Evolutionary conservation across 2,888 invertebrate genomes (phyloP).

Genomic region (Amphiduros pacificus): DNA sequence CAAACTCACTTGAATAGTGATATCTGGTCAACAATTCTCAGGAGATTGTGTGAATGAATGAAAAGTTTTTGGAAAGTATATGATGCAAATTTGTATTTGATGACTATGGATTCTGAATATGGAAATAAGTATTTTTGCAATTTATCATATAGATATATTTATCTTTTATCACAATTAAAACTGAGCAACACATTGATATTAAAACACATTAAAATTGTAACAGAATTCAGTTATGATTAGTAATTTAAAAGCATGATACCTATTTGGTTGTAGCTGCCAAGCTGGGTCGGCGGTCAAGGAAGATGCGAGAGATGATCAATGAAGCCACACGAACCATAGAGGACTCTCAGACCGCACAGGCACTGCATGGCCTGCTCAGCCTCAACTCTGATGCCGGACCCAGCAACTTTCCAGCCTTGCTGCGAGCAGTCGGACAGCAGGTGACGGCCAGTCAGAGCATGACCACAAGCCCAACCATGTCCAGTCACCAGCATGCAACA

Average conservation of each 20-base stretch:
- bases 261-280: conserved; percentile 50
- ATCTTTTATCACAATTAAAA: no score
- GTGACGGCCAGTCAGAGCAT: conserved; percentile 1
- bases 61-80: no score
- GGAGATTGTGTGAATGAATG: no score
- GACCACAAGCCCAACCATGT: neutral
- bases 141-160: no score
- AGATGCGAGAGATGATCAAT: conserved; percentile 56
- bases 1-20: no score
- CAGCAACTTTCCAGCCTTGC: conserved; percentile 25
- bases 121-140: no score
- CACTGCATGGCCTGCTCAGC: conserved; percentile 57
- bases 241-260: neutral
- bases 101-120: no score
- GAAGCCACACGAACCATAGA: conserved; percentile 51
- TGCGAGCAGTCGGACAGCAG: conserved; percentile 27
- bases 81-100: no score
- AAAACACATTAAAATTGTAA: neutral
- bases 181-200: no score
- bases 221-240: neutral
- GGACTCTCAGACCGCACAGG: conserved; percentile 58
- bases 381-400: conserved; percentile 43
- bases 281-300: conserved; percentile 54
- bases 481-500: no score
- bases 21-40: no score